Conservation (phyloP, 2,888 invertebrate species). For the Dasysyrphus tricinctus region DNA sequence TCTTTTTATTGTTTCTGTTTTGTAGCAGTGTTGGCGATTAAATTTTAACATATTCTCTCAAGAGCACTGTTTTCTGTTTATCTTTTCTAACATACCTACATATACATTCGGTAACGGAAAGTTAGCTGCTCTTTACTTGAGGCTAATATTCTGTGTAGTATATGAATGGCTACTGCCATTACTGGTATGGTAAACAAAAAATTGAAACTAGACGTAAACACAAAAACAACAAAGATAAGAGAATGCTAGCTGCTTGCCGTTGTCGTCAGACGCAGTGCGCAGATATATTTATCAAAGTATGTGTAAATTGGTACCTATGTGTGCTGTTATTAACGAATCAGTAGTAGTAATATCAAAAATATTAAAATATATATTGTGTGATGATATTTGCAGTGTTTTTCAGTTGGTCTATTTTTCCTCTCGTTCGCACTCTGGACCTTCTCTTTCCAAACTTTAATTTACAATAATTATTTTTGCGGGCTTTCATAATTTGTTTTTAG, state of each 20-base stretch:
- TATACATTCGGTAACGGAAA: background rate
- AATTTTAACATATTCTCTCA: background rate
- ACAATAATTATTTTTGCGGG: constrained; percentile 32
- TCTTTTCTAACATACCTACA: background rate
- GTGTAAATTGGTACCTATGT: background rate
- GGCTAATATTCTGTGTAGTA: background rate
- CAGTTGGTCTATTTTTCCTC: constrained; percentile 70
- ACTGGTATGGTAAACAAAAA: background rate
- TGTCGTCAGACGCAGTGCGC: constrained; percentile 4
- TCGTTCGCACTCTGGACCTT: constrained; percentile 45
- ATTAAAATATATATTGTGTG: constrained; percentile 58
- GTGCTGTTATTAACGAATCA: background rate
- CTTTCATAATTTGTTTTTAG: background rate
- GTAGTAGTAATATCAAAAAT: constrained; percentile 24
- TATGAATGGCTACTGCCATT: background rate
- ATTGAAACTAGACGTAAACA: constrained; percentile 27
- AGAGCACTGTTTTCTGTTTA: background rate
- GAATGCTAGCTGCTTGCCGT: constrained; percentile 1
- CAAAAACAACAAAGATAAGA: constrained; percentile 40
- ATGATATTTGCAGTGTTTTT: constrained; percentile 65
- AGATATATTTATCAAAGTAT: constrained; percentile 39
- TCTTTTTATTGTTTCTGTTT: background rate
- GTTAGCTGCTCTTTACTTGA: constrained; percentile 18
- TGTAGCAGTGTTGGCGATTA: background rate
- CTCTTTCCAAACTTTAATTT: constrained; percentile 67